These are phyloP conservation scores for Gopherus flavomarginatus DNA, from an alignment of 2,113 vertebrate species.

Conservation along the genomic window DNA sequence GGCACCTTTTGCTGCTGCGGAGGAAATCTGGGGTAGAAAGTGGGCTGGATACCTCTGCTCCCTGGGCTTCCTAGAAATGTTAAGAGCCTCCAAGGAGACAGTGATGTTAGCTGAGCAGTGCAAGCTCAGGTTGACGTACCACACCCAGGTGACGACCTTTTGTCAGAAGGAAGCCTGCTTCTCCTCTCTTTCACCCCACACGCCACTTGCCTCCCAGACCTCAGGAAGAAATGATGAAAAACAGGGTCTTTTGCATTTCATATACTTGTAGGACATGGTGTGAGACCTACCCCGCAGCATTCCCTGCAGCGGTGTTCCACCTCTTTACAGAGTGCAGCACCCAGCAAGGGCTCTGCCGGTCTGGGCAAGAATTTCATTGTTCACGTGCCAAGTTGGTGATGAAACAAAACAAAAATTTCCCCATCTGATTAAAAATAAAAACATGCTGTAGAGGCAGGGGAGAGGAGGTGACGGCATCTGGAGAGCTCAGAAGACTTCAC, in stretches of 20 bases:
- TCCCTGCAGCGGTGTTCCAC: not conserved
- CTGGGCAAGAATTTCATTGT: not conserved
- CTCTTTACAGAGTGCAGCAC: not conserved
- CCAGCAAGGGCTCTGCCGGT: not conserved
- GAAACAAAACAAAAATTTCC: not conserved
- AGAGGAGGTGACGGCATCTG: not conserved
- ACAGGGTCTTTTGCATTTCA: not conserved
- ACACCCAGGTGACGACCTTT: not conserved
- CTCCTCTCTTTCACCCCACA: not conserved
- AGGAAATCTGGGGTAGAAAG: no score
- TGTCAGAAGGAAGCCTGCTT: not conserved
- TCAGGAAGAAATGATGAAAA: not conserved
- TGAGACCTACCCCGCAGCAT: not conserved
- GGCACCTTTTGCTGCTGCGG: not conserved
- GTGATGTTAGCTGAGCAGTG: not conserved
- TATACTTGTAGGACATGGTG: not conserved
- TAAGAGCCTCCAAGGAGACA: not conserved
- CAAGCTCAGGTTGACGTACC: not conserved
- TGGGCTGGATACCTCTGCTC: not conserved
- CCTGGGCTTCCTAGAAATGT: not conserved
- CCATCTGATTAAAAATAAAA: not conserved
- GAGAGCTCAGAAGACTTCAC: fast-evolving
- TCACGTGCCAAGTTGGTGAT: not conserved
- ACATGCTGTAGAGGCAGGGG: not conserved
- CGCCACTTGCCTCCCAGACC: not conserved